These are phyloP conservation scores for Archivesica marissinica DNA, from an alignment of 1,140 invertebrate species.

Conservation along the genomic window DNA sequence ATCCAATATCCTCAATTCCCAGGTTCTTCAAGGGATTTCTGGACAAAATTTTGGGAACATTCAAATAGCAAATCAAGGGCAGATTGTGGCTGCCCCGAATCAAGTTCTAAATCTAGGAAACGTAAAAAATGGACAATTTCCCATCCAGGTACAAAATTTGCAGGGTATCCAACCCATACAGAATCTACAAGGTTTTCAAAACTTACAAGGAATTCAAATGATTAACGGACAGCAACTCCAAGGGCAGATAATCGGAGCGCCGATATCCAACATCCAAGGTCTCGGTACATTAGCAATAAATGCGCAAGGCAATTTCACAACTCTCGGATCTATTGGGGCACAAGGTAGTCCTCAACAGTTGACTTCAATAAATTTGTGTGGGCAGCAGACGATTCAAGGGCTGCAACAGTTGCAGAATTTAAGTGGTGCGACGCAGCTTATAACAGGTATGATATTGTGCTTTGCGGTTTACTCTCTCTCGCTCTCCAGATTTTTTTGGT, in stretches of 20 bases:
- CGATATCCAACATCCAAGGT: constrained; percentile 36
- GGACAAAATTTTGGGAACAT: constrained; percentile 48
- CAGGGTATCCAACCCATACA: constrained; percentile 47
- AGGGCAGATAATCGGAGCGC: constrained; percentile 54
- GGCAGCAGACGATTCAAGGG: constrained; percentile 23
- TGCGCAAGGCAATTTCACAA: constrained; percentile 31
- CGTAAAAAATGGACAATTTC: constrained; percentile 30
- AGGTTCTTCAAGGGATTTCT: constrained; percentile 31
- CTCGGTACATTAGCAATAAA: constrained; percentile 47
- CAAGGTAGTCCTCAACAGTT: constrained; percentile 51
- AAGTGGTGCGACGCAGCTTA: constrained; percentile 39
- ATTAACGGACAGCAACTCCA: constrained; percentile 46
- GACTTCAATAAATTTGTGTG: constrained; percentile 31
- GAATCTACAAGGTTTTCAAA: constrained; percentile 26
- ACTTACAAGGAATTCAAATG: constrained; percentile 42
- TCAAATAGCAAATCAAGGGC: constrained; percentile 45
- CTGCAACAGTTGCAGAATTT: constrained; percentile 18
- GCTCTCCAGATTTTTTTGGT: background rate
- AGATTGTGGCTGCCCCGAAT: constrained; percentile 50
- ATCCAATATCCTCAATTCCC: constrained; percentile 37
- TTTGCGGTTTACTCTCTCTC: background rate
- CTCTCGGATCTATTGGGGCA: background rate
- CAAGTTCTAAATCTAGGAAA: constrained; percentile 57
- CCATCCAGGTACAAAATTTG: constrained; percentile 46
- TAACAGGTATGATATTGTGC: constrained; percentile 37